These are phyloP conservation scores for Zingel zingel DNA, from an alignment of 2,113 vertebrate genomes.

Conservation along the genomic window DNA sequence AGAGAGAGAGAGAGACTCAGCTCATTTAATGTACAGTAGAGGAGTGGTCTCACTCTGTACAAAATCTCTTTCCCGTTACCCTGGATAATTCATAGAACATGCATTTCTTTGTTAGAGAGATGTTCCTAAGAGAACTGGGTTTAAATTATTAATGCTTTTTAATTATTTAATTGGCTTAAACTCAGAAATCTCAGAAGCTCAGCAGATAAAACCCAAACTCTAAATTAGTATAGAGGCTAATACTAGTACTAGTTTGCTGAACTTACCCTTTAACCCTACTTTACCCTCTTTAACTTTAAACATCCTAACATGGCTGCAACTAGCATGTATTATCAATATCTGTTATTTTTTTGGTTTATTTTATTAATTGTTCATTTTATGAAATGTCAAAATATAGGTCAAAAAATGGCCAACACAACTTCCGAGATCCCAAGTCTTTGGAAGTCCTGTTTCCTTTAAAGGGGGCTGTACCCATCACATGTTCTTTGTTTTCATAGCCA, in stretches of 20 bases:
- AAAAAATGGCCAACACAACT: no score
- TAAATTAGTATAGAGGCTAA: no score
- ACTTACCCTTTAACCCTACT: not conserved
- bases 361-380: not conserved
- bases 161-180: not conserved
- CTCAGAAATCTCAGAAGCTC: not conserved
- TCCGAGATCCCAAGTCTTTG: no score
- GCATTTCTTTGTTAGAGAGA: not conserved
- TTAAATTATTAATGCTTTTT: not conserved
- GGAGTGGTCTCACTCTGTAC: slow-evolving; percentile 24
- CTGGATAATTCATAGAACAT: not conserved
- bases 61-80: not conserved
- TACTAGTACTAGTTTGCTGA: no score
- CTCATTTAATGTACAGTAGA: slow-evolving; percentile 13
- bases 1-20: not conserved
- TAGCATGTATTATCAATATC: no score
- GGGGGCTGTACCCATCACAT: no score
- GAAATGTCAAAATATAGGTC: not conserved
- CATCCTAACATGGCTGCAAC: no score
- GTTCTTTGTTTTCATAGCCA: no score
- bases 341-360: not conserved
- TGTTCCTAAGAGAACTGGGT: no score
- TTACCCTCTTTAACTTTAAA: no score
- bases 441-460: no score
- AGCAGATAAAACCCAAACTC: not conserved